Evolutionary conservation across 2,797 vertebrate species (phyloP).

Genomic region (Danio kyathit): DNA sequence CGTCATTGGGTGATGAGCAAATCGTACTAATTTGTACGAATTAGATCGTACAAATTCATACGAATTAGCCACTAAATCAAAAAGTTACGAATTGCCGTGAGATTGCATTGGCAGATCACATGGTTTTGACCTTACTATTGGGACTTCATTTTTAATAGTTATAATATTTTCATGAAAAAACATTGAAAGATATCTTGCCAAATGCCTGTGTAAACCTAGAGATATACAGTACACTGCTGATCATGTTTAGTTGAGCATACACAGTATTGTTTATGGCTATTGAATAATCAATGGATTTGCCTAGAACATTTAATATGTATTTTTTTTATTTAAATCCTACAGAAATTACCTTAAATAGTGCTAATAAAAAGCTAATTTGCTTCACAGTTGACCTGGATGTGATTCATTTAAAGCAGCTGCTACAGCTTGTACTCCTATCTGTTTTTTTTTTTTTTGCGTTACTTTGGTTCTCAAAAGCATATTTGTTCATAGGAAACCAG

Average conservation of each 20-base stretch:
- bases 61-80: too few relatives aligned
- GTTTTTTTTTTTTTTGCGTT: neutral
- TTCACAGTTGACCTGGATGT: constrained; percentile 9
- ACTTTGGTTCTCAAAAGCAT: neutral
- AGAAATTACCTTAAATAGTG: constrained; percentile 13
- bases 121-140: too few relatives aligned
- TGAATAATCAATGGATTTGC: neutral
- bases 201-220: neutral
- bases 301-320: constrained; percentile 9
- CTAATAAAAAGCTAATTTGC: constrained; percentile 4
- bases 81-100: too few relatives aligned
- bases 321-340: constrained; percentile 9
- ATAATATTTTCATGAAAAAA: neutral
- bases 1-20: too few relatives aligned
- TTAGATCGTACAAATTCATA: too few relatives aligned
- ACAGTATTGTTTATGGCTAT: neutral
- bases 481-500: neutral
- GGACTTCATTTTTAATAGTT: too few relatives aligned
- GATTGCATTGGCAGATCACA: too few relatives aligned
- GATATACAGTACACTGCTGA: neutral
- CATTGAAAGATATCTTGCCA: too few relatives aligned
- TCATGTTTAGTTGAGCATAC: constrained; percentile 3
- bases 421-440: neutral
- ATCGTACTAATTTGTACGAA: too few relatives aligned
- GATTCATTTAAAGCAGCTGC: neutral